Base-by-base conservation (phyloP, 35 echinoderm and acorn worm species). In the Apostichopus japonicus region DNA sequence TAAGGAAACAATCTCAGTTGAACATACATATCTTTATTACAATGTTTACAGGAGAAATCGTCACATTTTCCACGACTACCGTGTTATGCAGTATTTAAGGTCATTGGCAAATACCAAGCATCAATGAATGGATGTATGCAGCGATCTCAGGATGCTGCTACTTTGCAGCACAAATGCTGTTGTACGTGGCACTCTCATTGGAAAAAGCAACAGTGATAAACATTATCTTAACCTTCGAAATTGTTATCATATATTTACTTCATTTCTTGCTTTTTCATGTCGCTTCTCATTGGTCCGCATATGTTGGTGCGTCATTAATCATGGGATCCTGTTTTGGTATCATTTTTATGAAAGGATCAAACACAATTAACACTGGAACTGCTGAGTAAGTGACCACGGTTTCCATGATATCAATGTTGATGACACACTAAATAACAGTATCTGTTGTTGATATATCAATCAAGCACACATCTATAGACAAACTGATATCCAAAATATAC, bases 261-360 rank as follows among this genome's bases (percentile, higher is more conserved):
- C 5, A 80, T 80, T 80, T 80, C 11, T 8, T 80, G 78, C 9
- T 80, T 44, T 80, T 80, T 80, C 5, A 80, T 44, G 78, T 80
- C 19, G 23, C 78, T 44, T 80, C 78, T 6, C 23, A 24, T 6
- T 80, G 78, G 78, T 14, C 78, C 8, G 54, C 78, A 51, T 80
- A 80, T 51, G 24, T 80, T 44, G 78, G 78, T 5, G 24, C 78
- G 24, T 6, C 78, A 9, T 80, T 80, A 44, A 80, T 80, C 27
- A 80, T 80, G 78, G 8, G 9, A 14, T 6, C 78, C 78, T 80
- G 78, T 51, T 44, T 51, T 80, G 78, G 9, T 44, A 51, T 79
- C 27, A 44, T 6, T 80, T 27, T 80, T 44, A 44, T 80, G 23
- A 6, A 80, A 80, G 7, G 27, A 80, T 17, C 9, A 80, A 80